Base-by-base conservation (phyloP, 2,113 vertebrate species). In the Indicator maculatus region DNA sequence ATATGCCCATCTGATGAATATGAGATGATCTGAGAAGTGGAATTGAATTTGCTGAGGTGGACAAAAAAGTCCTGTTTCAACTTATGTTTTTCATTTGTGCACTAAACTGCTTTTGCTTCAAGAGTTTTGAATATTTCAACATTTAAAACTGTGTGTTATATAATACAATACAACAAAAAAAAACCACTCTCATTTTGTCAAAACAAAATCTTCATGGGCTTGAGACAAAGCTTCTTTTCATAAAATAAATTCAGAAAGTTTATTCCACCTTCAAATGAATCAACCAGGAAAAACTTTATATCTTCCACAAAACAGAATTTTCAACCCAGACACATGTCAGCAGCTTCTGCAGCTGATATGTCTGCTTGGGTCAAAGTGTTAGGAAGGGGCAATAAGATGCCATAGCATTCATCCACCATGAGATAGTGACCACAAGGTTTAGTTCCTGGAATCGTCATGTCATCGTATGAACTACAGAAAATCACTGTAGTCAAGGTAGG, bases 321-420 rank as follows among this genome's bases (percentile, higher is more conserved):
- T 88, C 52, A 86, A 91, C 67, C 69, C 82, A 91, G 84, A 91
- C 38, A 16, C 23, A 76, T 56, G 52, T 86, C 83, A 92, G 53
- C 66, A 92, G 58, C 83, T 71, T 53, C 81, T 79, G 89, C 93
- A 93, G 91, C 67, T 95, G 73, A 9, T 78, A 47, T 58, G 84
- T 80, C 91, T 95, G 87, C 72, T 67, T 24, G 56, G 78, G 79
- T 89, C 67, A 88, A 92, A 91, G 67, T 41, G 73, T 85, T 1
- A 3, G 50, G 80, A 80, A 85, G 28, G 45, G 41, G 7, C 0
- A 21, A 84, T 77, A 56, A 92, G 75, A 41, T 0, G 0, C 75
- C 1, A 0, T 17, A 55, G 36, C 28, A 66, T 83, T 87, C 67
- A 92, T 74, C 33, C 75, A 88, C 60, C 52, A 14, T 71, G 26